Evolutionary conservation across 2,113 vertebrate species (phyloP), one percentile per base, ranked within the genome.

Genomic region (Elanus axillaris): DNA sequence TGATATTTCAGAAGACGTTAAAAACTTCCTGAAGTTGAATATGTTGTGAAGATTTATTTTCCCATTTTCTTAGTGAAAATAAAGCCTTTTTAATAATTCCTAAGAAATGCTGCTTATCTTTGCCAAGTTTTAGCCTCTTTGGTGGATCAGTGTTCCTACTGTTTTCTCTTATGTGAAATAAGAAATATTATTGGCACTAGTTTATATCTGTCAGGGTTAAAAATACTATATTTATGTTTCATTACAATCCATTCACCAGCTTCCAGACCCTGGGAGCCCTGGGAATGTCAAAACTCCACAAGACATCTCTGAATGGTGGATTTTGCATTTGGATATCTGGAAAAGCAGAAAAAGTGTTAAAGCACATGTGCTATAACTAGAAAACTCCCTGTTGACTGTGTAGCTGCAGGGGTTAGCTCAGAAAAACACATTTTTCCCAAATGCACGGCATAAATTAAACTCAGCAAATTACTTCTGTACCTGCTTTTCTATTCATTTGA

Each of bases 291-390:
- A 52, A 96, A 74, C 68, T 64, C 43, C 52, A 47, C 45, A 87
- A 58, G 66, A 56, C 67, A 26, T 38, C 68, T 63, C 68, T 73
- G 68, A 74, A 67, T 47, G 63, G 11, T 22, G 5, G 36, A 72
- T 87, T 96, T 93, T 94, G n/a, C n/a, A 81, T 82, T 89, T 96
- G 63, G 59, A 58, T 91, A 71, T 47, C 47, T 58, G 50, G 9
- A 52, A 9, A 48, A 92, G 42, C 29, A 19, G 74, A 59, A 77
- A 95, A 96, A 83, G 16, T 74, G 58, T 79, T 87, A 86, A 91
- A 55, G 9, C 26, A 52, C 64, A 69, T 17, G 11, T 77, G 52
- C 32, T 91, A n/a, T 18, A 92, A 63, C 36, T 58, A 80, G 52
- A 94, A 72, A 93, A 82, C 32, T 95, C 83, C 83, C 73, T 59